Conservation (phyloP, 2,113 vertebrate species). For the Gallinago jamesoni region DNA sequence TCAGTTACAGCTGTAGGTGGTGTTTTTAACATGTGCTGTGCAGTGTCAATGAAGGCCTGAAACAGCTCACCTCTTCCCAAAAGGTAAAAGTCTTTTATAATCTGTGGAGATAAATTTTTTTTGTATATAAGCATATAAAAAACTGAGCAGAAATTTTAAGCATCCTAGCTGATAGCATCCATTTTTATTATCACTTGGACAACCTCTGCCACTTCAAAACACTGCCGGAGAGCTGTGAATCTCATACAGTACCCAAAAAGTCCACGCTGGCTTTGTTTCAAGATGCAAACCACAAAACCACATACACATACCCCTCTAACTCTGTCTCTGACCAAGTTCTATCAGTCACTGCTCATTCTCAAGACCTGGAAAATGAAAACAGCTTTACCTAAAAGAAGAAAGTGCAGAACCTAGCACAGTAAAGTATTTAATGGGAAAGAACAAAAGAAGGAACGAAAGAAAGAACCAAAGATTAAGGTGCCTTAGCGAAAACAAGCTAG, state of each 20-base stretch:
- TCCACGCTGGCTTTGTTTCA: neutral
- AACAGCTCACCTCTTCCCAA: slow-evolving; percentile 96
- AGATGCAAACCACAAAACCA: neutral
- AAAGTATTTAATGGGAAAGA: neutral
- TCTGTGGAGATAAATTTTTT: slow-evolving; percentile 71
- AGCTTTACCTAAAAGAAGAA: neutral
- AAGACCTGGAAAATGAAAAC: neutral
- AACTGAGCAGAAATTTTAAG: neutral
- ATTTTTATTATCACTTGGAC: neutral
- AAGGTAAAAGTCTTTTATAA: slow-evolving; percentile 97
- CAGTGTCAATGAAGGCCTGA: slow-evolving; percentile 96
- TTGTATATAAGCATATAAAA: neutral
- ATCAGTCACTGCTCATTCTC: neutral
- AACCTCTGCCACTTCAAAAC: neutral
- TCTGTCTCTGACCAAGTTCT: neutral
- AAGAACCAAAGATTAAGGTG: neutral
- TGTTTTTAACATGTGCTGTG: slow-evolving; percentile 96
- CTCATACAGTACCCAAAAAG: neutral
- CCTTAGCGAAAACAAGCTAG: neutral
- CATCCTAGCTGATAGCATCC: neutral
- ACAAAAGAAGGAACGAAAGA: neutral
- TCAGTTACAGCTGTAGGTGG: slow-evolving; percentile 95
- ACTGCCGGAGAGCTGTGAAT: neutral
- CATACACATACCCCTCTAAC: neutral
- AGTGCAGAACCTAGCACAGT: neutral